Conservation (phyloP, 2,113 vertebrate genomes). For the Crotalus helleri region DNA sequence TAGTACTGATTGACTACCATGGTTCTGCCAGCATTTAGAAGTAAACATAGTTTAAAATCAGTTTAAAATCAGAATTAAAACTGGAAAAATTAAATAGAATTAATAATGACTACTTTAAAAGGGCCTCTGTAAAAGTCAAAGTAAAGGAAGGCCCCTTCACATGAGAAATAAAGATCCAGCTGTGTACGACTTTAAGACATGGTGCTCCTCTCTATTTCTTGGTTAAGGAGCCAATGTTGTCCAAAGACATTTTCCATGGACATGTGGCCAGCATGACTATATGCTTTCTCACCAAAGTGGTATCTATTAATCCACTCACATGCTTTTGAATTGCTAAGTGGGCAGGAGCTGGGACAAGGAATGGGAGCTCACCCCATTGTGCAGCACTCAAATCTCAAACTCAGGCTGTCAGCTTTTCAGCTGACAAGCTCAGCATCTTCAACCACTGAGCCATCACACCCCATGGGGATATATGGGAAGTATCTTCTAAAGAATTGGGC, state of each 20-base stretch:
- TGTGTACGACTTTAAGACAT: not conserved
- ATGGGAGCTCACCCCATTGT: not conserved
- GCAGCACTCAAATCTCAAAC: not conserved
- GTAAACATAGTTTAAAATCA: not conserved
- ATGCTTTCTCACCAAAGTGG: not conserved
- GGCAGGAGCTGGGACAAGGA: not conserved
- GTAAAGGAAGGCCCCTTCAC: not conserved
- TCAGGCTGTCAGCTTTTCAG: not conserved
- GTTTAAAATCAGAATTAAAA: not conserved
- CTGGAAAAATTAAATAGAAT: not conserved
- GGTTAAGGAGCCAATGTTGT: not conserved
- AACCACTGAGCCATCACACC: not conserved
- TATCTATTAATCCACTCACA: not conserved
- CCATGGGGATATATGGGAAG: not conserved
- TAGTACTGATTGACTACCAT: not conserved
- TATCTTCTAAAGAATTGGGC: not conserved
- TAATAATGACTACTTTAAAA: not conserved
- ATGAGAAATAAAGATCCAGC: not conserved
- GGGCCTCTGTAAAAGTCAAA: not conserved
- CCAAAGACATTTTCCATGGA: not conserved
- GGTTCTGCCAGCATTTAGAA: not conserved
- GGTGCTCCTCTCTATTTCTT: not conserved
- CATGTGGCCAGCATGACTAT: not conserved
- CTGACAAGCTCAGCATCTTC: not conserved
- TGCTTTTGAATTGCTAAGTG: not conserved